These are phyloP conservation scores for Rhyacophila evoluta DNA, from an alignment of 2,888 invertebrate genomes.

Conservation along the genomic window DNA sequence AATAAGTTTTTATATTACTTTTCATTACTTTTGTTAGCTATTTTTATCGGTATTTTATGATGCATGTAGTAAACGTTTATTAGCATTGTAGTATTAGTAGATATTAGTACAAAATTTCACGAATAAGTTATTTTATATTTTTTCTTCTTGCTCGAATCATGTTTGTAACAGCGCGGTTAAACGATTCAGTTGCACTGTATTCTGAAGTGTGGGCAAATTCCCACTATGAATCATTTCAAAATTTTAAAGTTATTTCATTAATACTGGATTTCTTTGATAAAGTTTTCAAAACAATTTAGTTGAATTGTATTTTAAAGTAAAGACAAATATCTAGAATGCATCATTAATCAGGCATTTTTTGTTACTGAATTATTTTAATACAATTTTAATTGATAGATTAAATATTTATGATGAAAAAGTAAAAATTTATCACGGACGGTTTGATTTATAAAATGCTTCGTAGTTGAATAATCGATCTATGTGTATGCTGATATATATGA, in stretches of 20 bases:
- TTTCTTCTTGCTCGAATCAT: constrained; percentile 12
- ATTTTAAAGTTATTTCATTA: too few relatives aligned
- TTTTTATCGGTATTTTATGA: constrained; percentile 30
- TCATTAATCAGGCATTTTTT: too few relatives aligned
- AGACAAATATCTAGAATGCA: too few relatives aligned
- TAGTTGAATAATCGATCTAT: constrained; percentile 47
- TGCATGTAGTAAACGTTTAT: constrained; percentile 29
- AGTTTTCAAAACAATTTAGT: too few relatives aligned
- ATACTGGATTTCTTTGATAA: too few relatives aligned
- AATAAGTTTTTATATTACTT: constrained; percentile 22
- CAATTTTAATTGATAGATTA: too few relatives aligned
- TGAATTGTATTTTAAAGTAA: too few relatives aligned
- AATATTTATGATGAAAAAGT: too few relatives aligned
- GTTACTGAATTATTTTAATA: too few relatives aligned
- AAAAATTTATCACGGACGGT: background rate
- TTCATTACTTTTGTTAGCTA: constrained; percentile 26
- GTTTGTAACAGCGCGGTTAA: background rate
- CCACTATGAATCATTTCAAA: too few relatives aligned
- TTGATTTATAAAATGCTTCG: background rate
- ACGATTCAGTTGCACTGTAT: background rate
- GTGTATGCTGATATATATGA: constrained; percentile 50
- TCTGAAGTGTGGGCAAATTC: background rate
- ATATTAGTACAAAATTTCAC: constrained; percentile 50
- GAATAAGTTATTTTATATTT: constrained; percentile 23
- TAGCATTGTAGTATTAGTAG: constrained; percentile 43